phyloP scores from a whole-genome alignment of 2,113 vertebrate species.

The Conger conger region DNA sequence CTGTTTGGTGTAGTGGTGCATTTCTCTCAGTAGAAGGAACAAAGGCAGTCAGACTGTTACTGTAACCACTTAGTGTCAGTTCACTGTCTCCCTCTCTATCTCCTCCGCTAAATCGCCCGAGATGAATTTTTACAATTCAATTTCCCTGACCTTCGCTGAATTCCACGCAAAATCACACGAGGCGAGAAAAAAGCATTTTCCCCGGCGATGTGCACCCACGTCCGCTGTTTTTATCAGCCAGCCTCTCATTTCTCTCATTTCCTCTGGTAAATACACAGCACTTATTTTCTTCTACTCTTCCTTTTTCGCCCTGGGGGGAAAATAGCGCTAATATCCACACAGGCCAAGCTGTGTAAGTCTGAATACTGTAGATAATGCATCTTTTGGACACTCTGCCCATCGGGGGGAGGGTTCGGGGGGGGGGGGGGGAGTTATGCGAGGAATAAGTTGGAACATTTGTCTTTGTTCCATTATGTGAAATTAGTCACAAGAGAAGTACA shows the following conservation, averaged over 20 bases:
- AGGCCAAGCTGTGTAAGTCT: not conserved
- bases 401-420: not conserved
- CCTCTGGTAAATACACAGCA: constrained; percentile 3
- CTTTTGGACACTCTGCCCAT: not conserved
- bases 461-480: constrained; percentile 9
- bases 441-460: constrained; percentile 6
- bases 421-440: not conserved
- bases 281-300: not conserved
- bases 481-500: not conserved
- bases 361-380: not conserved
- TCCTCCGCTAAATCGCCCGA: not conserved
- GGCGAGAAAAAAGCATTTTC: not conserved
- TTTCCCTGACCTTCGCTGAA: not conserved
- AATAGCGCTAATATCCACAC: not conserved
- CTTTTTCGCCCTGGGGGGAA: constrained; percentile 1
- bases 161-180: not conserved
- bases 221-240: not conserved
- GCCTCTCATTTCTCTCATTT: not conserved
- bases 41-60: not conserved
- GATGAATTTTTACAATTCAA: not conserved
- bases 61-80: not conserved
- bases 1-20: not conserved
- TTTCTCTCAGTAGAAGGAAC: not conserved
- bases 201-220: not conserved
- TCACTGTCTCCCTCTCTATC: not conserved